Conservation (phyloP, 2,113 vertebrate species). For the Rhinolophus sinicus region DNA sequence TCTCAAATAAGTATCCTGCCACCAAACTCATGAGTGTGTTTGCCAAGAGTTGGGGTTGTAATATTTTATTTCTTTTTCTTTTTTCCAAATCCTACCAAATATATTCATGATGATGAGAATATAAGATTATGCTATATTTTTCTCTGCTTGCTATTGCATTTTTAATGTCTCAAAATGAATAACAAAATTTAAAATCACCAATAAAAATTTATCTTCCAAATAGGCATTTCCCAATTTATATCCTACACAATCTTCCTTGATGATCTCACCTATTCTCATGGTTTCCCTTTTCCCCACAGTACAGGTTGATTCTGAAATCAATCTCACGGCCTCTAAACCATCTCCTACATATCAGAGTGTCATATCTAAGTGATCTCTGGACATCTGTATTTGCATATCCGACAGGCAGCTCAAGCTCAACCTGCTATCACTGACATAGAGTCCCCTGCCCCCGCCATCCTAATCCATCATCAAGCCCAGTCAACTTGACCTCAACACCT, state of each 20-base stretch:
- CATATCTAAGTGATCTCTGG: not conserved
- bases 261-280: not conserved
- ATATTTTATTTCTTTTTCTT: constrained; percentile 44
- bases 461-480: not conserved
- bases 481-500: not conserved
- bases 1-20: not conserved
- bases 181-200: constrained; percentile 63
- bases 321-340: not conserved
- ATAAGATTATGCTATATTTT: constrained; percentile 57
- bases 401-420: constrained; percentile 26
- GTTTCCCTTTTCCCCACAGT: not conserved
- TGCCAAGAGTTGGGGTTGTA: not conserved
- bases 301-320: constrained; percentile 27
- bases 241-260: constrained; percentile 26
- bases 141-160: constrained; percentile 54
- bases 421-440: not conserved
- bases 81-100: constrained; percentile 51
- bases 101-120: constrained; percentile 49
- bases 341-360: not conserved
- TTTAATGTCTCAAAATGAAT: constrained; percentile 70
- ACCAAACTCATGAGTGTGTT: not conserved
- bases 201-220: constrained; percentile 71
- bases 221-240: constrained; percentile 56
- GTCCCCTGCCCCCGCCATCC: not conserved
- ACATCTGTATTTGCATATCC: constrained; percentile 49